Evolutionary conservation across 2,888 invertebrate genomes (phyloP).

Genomic region (Pollenia angustigena): DNA sequence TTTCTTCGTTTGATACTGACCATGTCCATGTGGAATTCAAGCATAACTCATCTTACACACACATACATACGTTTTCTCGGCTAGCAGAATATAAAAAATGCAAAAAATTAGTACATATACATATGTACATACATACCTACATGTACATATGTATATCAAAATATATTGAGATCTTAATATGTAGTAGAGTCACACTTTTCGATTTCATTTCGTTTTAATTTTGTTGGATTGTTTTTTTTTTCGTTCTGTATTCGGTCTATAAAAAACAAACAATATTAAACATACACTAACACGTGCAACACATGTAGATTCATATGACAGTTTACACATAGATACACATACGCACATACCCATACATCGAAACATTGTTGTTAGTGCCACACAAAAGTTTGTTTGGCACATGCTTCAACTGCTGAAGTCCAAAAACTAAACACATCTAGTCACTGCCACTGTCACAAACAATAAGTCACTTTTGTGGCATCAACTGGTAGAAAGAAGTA

Average conservation of each 20-base stretch:
- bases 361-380: constrained; percentile 32
- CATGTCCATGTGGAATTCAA: constrained; percentile 46
- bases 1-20: constrained; percentile 15
- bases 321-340: not conserved
- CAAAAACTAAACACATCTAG: constrained; percentile 68
- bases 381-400: constrained; percentile 50
- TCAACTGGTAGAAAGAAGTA: constrained; percentile 54
- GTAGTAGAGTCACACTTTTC: constrained; percentile 64
- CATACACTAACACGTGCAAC: constrained; percentile 23
- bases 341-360: not conserved
- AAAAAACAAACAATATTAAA: constrained; percentile 43
- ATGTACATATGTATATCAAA: constrained; percentile 16
- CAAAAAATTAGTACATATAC: not conserved
- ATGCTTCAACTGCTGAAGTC: constrained; percentile 49
- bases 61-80: constrained; percentile 28
- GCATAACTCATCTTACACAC: constrained; percentile 25
- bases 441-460: constrained; percentile 72
- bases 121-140: no score
- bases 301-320: constrained; percentile 8
- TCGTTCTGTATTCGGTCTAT: constrained; percentile 27
- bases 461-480: constrained; percentile 69
- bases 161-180: constrained; percentile 51
- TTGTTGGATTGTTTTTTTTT: constrained; percentile 13
- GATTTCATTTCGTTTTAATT: constrained; percentile 59
- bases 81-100: constrained; percentile 11